phyloP scores from a whole-genome alignment of 2,888 invertebrate species.

The Orthosia cruda region DNA sequence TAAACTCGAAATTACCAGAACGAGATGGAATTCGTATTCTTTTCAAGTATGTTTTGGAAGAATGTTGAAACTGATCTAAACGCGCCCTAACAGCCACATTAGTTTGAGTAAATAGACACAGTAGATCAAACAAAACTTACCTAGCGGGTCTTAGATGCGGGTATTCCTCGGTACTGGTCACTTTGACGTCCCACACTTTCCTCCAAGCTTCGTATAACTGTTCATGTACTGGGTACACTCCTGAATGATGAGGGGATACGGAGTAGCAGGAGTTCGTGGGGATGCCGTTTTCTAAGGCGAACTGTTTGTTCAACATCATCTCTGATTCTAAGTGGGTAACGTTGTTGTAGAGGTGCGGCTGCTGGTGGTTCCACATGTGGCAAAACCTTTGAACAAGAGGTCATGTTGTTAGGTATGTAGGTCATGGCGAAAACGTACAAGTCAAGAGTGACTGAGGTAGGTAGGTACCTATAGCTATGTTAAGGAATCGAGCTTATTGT shows the following conservation, averaged over 20 bases:
- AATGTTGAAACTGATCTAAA: slow-evolving; percentile 9
- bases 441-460: neutral
- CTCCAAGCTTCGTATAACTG: slow-evolving; percentile 99
- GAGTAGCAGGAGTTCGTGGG: slow-evolving; percentile 98
- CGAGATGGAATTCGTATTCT: slow-evolving; percentile 20
- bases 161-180: slow-evolving; percentile 99
- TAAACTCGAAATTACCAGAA: slow-evolving; percentile 32
- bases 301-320: slow-evolving; percentile 98
- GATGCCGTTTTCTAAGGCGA: slow-evolving; percentile 96
- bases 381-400: slow-evolving; percentile 95
- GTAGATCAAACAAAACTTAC: slow-evolving; percentile 74
- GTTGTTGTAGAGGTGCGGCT: slow-evolving; percentile 98
- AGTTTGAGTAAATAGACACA: slow-evolving; percentile 40
- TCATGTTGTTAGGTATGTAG: neutral
- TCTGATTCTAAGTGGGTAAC: slow-evolving; percentile 96
- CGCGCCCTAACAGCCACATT: slow-evolving; percentile 19
- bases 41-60: slow-evolving; percentile 15
- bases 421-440: neutral
- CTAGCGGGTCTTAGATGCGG: slow-evolving; percentile 99
- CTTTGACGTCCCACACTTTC: slow-evolving; percentile 97
- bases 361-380: slow-evolving; percentile 99
- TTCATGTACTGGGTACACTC: slow-evolving; percentile 99
- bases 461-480: too few species aligned
- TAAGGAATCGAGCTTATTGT: neutral
- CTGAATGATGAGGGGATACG: slow-evolving; percentile 99